phyloP scores from a whole-genome alignment of 2,888 invertebrate genomes.

The Latrodectus hesperus region DNA sequence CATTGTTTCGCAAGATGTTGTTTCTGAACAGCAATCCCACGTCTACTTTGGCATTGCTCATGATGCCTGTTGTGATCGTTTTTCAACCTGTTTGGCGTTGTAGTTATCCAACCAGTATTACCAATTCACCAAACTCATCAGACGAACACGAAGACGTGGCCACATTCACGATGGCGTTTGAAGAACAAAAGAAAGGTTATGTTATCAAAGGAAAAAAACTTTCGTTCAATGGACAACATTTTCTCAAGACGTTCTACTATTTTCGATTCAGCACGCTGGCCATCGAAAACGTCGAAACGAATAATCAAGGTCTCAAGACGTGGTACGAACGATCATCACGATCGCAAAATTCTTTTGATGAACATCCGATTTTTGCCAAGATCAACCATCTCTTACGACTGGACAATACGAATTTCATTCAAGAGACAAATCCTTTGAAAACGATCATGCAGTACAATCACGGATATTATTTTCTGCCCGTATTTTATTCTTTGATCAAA shows the following conservation, averaged over 20 bases:
- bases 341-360: not conserved
- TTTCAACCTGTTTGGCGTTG: not conserved
- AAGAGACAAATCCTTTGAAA: not conserved
- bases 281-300: not conserved
- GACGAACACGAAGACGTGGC: not conserved
- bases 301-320: not conserved
- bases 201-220: not conserved
- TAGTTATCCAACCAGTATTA: not conserved
- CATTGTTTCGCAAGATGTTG: not conserved
- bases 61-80: not conserved
- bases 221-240: not conserved
- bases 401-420: not conserved
- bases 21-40: not conserved
- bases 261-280: not conserved
- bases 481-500: constrained; percentile 22
- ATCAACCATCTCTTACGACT: not conserved
- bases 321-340: not conserved
- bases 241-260: not conserved
- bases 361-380: not conserved
- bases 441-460: not conserved
- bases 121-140: not conserved
- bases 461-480: not conserved
- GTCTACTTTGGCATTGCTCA: not conserved
- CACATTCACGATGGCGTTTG: not conserved
- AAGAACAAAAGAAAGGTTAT: not conserved